Conservation (phyloP, 23 tunicate species). For the Diplosoma virens region DNA sequence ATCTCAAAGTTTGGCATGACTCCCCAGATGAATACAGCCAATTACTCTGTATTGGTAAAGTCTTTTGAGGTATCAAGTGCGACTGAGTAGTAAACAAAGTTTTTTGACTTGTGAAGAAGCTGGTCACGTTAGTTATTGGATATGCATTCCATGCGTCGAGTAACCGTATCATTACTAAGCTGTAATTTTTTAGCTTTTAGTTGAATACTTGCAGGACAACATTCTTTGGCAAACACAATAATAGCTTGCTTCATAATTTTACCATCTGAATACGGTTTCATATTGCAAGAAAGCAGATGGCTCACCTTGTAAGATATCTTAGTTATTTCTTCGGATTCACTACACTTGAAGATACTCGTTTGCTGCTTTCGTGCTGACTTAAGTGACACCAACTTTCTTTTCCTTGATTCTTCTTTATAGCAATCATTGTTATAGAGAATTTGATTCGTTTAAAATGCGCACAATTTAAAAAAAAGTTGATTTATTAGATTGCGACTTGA, state of each 20-base stretch:
- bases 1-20: slow-evolving; percentile 51
- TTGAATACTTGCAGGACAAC: slow-evolving; percentile 36
- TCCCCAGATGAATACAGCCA: slow-evolving; percentile 32
- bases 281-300: slow-evolving; percentile 32
- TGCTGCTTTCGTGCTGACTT: slow-evolving; percentile 36
- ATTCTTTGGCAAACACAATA: slow-evolving; percentile 25
- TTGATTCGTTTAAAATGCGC: too few species aligned
- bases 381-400: slow-evolving; percentile 18
- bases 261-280: slow-evolving; percentile 46
- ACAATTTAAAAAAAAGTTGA: too few species aligned
- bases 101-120: slow-evolving; percentile 29
- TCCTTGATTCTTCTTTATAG: slow-evolving; percentile 40
- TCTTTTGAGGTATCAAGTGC: slow-evolving; percentile 55
- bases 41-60: slow-evolving; percentile 47
- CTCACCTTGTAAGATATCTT: slow-evolving; percentile 23
- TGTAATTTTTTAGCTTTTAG: slow-evolving; percentile 40
- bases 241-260: slow-evolving; percentile 40
- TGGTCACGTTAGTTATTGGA: slow-evolving; percentile 42
- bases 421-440: too few species aligned
- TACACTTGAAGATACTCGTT: slow-evolving; percentile 18
- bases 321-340: slow-evolving; percentile 37
- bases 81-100: slow-evolving; percentile 32
- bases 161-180: slow-evolving; percentile 37
- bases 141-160: slow-evolving; percentile 34
- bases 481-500: too few species aligned